Conservation (phyloP, 2,113 vertebrate genomes). For the Lathamus discolor region DNA sequence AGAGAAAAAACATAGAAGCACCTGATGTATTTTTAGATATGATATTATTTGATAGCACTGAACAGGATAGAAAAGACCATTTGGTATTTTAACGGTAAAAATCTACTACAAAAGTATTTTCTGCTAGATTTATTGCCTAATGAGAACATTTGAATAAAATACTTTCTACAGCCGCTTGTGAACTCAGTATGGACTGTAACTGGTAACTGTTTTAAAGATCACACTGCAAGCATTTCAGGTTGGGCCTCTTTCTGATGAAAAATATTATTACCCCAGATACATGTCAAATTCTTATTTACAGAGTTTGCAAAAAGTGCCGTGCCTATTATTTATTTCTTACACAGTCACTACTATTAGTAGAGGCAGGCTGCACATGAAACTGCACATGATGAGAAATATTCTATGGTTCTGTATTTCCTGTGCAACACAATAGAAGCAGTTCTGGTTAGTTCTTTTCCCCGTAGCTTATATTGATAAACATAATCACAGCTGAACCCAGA, state of each 20-base stretch:
- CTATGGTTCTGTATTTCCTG: neutral
- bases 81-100: neutral
- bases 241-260: neutral
- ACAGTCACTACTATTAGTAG: neutral
- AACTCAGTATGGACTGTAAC: neutral
- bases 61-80: neutral
- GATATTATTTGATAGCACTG: neutral
- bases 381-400: neutral
- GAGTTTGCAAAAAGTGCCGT: neutral
- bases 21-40: neutral
- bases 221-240: neutral
- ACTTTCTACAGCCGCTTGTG: neutral
- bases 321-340: neutral
- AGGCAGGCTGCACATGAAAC: neutral
- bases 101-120: neutral
- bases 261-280: neutral
- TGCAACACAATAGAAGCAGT: neutral
- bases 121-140: neutral
- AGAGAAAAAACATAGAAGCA: neutral
- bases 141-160: neutral
- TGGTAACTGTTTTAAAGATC: neutral
- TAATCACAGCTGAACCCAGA: neutral
- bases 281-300: neutral
- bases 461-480: conserved; percentile 17
- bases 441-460: neutral